Evolutionary conservation across 2,113 vertebrate genomes (phyloP).

Genomic region (Amphiprion ocellaris): DNA sequence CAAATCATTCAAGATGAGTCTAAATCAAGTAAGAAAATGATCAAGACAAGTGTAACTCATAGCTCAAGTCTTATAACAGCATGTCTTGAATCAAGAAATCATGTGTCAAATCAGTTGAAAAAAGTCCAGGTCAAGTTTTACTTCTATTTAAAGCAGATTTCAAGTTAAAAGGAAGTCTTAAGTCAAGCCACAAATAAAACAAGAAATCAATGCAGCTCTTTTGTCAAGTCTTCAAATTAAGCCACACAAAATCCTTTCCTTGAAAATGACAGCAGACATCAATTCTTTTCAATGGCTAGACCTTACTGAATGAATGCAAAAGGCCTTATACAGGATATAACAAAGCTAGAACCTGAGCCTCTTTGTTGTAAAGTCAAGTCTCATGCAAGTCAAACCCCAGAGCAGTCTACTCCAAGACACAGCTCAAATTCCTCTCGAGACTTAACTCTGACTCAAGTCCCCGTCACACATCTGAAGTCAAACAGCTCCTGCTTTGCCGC

Average conservation of each 20-base stretch:
- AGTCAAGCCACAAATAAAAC: neutral
- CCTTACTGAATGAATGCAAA: no score
- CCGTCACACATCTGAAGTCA: neutral
- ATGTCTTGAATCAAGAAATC: no score
- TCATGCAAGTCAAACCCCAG: neutral
- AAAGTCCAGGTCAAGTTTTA: neutral
- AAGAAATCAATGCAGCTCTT: neutral
- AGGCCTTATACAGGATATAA: neutral
- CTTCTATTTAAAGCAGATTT: no score
- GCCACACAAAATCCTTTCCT: no score
- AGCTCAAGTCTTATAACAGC: no score
- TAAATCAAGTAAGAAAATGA: no score
- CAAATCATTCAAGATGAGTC: no score
- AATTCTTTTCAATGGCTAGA: no score
- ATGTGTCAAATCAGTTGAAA: neutral
- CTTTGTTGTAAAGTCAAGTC: neutral
- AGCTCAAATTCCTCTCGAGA: neutral
- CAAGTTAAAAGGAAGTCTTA: neutral
- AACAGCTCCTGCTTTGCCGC: neutral
- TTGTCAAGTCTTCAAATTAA: no score
- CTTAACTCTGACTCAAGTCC: neutral
- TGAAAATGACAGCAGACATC: no score
- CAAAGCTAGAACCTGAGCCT: neutral
- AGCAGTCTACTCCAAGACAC: neutral
- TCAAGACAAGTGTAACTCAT: no score